Conservation (phyloP, 2,797 vertebrate genomes). For the Gymnoscopelus braueri region DNA sequence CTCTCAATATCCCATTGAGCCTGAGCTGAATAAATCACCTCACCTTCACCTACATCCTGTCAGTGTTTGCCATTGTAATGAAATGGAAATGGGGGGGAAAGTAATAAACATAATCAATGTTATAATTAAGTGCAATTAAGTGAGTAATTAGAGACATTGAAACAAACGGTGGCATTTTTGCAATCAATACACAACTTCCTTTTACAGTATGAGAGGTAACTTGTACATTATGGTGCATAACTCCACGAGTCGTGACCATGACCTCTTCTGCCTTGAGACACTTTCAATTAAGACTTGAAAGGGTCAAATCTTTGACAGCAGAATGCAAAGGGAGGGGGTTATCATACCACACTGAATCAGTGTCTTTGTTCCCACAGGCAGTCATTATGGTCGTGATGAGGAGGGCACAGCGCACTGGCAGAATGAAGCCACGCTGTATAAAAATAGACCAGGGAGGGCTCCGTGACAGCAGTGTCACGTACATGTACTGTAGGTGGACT, state of each 20-base stretch:
- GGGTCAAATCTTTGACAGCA: slow-evolving; percentile 40
- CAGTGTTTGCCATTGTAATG: too few species aligned
- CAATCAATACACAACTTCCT: slow-evolving; percentile 18
- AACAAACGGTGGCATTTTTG: neutral
- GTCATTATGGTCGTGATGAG: neutral
- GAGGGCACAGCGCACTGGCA: slow-evolving; percentile 34
- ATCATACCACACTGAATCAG: slow-evolving; percentile 48
- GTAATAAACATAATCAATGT: too few species aligned
- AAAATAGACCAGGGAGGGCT: neutral
- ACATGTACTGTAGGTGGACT: neutral
- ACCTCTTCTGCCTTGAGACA: slow-evolving; percentile 55
- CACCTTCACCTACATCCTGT: too few species aligned
- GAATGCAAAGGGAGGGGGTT: slow-evolving; percentile 39
- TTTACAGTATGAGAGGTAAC: slow-evolving; percentile 51
- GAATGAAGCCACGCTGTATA: slow-evolving; percentile 30
- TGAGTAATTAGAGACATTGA: too few species aligned
- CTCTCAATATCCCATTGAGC: neutral
- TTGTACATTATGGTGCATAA: slow-evolving; percentile 1
- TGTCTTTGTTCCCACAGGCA: slow-evolving; percentile 35
- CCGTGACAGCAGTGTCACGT: slow-evolving; percentile 2
- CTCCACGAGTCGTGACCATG: slow-evolving; percentile 28
- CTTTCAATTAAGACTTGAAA: slow-evolving; percentile 49
- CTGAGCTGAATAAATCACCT: neutral
- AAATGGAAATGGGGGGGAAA: too few species aligned
- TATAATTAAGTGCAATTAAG: too few species aligned